phyloP scores from a whole-genome alignment of 1,140 invertebrate genomes.

The Chelonus insularis region DNA sequence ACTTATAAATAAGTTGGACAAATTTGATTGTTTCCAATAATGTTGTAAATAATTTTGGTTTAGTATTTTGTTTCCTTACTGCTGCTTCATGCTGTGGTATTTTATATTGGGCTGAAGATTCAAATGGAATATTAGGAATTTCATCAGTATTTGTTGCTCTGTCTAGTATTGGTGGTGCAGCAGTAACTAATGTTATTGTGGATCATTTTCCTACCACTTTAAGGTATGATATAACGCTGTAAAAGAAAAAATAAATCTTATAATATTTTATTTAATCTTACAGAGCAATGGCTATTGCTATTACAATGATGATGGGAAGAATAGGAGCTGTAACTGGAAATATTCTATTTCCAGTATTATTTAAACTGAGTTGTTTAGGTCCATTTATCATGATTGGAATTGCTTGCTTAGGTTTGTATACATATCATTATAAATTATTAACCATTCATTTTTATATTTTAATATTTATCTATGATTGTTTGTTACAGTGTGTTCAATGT shows the following conservation, averaged over 20 bases:
- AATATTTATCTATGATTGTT: conserved; percentile 19
- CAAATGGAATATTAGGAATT: conserved; percentile 45
- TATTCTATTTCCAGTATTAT: conserved; percentile 52
- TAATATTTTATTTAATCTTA: conserved; percentile 32
- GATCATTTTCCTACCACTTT: conserved; percentile 49
- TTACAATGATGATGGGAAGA: conserved; percentile 53
- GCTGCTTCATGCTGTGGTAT: conserved; percentile 45
- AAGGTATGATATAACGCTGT: conserved; percentile 41
- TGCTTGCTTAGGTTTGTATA: conserved; percentile 43
- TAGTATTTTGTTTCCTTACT: conserved; percentile 46
- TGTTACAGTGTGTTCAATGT: conserved; percentile 36
- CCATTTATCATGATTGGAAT: conserved; percentile 53
- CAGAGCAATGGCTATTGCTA: conserved; percentile 57
- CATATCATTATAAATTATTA: not conserved
- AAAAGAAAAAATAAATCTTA: too few species aligned
- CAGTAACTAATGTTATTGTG: conserved; percentile 49
- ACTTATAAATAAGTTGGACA: not conserved
- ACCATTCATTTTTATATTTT: not conserved
- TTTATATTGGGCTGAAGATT: conserved; percentile 46
- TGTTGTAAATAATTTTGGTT: conserved; percentile 55
- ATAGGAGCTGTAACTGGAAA: conserved; percentile 55
- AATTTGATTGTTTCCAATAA: conserved; percentile 10
- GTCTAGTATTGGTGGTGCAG: conserved; percentile 49
- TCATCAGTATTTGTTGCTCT: conserved; percentile 50
- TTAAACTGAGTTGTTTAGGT: conserved; percentile 47